phyloP scores from a whole-genome alignment of 2,113 vertebrate species.

The Pithys albifrons region DNA sequence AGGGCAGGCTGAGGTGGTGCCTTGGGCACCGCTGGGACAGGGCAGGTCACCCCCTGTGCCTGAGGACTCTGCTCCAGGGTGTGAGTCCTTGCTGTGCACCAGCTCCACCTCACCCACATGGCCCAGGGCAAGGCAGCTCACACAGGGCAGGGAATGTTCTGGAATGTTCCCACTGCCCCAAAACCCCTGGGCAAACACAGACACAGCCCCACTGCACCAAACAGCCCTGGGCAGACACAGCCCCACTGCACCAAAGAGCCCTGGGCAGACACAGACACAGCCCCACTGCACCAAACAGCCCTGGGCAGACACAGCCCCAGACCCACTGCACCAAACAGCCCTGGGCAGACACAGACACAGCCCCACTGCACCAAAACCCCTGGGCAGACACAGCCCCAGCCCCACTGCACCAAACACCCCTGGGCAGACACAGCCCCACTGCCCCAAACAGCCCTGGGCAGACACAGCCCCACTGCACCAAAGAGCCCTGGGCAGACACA shows the following conservation, averaged over 20 bases:
- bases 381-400: background rate
- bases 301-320: background rate
- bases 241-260: too few species aligned
- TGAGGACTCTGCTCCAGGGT: too few species aligned
- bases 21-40: background rate
- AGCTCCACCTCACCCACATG: fast-evolving
- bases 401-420: too few species aligned
- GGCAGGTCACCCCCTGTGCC: fast-evolving
- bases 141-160: fast-evolving
- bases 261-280: background rate
- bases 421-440: too few species aligned
- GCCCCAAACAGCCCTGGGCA: background rate
- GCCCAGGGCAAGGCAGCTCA: fast-evolving
- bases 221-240: background rate
- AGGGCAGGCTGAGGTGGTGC: background rate
- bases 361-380: fast-evolving
- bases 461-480: background rate
- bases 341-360: too few species aligned
- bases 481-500: too few species aligned
- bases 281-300: fast-evolving
- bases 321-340: too few species aligned
- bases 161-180: background rate
- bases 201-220: background rate
- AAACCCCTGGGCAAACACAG: background rate
- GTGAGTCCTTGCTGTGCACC: fast-evolving